Evolutionary conservation across 2,113 vertebrate genomes (phyloP).

Genomic region (Centropristis striata): DNA sequence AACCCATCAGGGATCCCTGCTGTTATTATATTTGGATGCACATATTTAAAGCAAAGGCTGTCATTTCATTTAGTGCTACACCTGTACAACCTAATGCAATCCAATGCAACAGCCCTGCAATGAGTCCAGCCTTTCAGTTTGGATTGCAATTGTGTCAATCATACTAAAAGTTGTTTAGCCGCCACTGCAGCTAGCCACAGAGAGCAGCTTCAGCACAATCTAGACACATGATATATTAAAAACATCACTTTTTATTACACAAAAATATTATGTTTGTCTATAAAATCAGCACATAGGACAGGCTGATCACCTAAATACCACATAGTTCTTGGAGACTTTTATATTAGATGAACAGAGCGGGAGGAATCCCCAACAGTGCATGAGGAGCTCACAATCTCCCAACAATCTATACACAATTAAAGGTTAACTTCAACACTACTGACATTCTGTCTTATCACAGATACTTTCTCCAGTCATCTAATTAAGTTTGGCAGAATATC

Average conservation of each 20-base stretch:
- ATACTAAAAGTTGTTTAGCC: not conserved
- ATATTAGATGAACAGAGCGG: constrained; percentile 1
- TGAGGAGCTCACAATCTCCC: not conserved
- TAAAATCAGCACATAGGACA: constrained; percentile 1
- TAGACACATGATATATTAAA: not conserved
- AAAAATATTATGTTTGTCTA: not conserved
- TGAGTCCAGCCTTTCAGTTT: constrained; percentile 9
- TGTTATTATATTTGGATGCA: not conserved
- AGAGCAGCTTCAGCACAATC: not conserved
- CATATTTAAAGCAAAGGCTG: constrained; percentile 3
- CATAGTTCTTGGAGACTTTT: constrained; percentile 9
- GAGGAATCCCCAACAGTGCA: not conserved
- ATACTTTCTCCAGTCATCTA: not conserved
- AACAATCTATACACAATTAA: constrained; percentile 7
- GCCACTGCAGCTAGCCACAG: not conserved
- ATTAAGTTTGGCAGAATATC: not conserved
- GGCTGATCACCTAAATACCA: constrained; percentile 12
- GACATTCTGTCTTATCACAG: not conserved
- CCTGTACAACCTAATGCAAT: constrained; percentile 21
- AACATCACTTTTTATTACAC: not conserved
- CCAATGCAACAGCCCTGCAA: constrained; percentile 17
- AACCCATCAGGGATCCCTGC: not conserved
- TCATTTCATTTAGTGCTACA: constrained; percentile 24
- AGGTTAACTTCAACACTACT: not conserved
- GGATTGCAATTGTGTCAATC: not conserved